phyloP scores from a whole-genome alignment of 2,113 vertebrate genomes.

The Corapipo altera region DNA sequence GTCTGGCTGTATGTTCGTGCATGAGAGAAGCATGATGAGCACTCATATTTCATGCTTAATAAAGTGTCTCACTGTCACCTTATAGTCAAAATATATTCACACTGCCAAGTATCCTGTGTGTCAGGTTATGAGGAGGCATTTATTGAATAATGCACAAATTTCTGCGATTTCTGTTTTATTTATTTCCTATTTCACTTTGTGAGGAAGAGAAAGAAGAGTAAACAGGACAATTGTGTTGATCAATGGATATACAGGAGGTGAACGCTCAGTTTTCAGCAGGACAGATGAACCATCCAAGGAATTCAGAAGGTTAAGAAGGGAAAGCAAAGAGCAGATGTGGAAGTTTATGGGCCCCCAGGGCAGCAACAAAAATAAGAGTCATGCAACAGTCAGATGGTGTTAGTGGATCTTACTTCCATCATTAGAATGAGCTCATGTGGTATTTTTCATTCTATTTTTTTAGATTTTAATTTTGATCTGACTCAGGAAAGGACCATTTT shows the following conservation, averaged over 20 bases:
- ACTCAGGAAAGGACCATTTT: accelerated
- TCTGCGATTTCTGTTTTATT: not conserved
- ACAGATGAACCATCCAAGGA: not conserved
- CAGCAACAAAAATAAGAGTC: not conserved
- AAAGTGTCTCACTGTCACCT: not conserved
- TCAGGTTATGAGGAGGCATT: not conserved
- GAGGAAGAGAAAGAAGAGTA: not conserved
- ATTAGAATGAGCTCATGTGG: not conserved
- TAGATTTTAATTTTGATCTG: not conserved
- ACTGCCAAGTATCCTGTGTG: not conserved
- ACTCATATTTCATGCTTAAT: constrained; percentile 5
- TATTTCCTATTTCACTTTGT: not conserved
- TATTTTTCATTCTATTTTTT: not conserved
- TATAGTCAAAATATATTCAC: not conserved
- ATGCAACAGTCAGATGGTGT: not conserved
- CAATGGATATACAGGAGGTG: not conserved
- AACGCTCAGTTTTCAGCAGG: not conserved
- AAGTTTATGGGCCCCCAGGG: not conserved
- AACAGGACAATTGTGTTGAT: not conserved
- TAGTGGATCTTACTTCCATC: not conserved
- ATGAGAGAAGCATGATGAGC: not conserved
- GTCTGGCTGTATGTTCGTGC: not conserved
- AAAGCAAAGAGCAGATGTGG: not conserved
- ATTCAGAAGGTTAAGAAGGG: not conserved
- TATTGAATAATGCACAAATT: not conserved